Evolutionary conservation across 2,797 vertebrate genomes (phyloP).

Genomic region (Hippocampus kuda): DNA sequence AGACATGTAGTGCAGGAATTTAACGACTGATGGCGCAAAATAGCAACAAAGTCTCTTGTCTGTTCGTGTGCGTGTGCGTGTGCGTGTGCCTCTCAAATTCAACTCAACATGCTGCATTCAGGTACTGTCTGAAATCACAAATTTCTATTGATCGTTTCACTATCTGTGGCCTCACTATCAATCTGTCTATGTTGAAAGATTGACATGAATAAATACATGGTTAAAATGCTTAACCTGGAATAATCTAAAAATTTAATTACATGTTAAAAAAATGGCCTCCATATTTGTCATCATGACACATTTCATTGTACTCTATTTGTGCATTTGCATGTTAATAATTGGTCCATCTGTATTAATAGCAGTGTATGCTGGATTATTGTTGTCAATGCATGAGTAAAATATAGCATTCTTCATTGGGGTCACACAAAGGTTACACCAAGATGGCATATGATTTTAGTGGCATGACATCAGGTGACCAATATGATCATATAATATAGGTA

Average conservation of each 20-base stretch:
- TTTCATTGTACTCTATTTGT: neutral
- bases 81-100: too few species aligned
- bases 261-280: too few species aligned
- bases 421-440: neutral
- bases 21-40: neutral
- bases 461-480: neutral
- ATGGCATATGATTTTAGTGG: neutral
- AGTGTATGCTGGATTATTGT: neutral
- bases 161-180: too few species aligned
- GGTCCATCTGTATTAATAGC: neutral
- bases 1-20: neutral
- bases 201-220: too few species aligned
- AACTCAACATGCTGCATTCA: too few species aligned
- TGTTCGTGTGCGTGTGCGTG: neutral
- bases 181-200: too few species aligned
- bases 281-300: neutral
- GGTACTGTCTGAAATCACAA: too few species aligned
- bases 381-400: neutral
- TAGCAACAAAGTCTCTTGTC: neutral
- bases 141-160: too few species aligned
- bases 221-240: too few species aligned
- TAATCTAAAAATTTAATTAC: too few species aligned
- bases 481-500: neutral
- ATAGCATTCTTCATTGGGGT: neutral
- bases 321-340: neutral